phyloP scores from a whole-genome alignment of 2,113 vertebrate genomes.

The Grammomys surdaster region DNA sequence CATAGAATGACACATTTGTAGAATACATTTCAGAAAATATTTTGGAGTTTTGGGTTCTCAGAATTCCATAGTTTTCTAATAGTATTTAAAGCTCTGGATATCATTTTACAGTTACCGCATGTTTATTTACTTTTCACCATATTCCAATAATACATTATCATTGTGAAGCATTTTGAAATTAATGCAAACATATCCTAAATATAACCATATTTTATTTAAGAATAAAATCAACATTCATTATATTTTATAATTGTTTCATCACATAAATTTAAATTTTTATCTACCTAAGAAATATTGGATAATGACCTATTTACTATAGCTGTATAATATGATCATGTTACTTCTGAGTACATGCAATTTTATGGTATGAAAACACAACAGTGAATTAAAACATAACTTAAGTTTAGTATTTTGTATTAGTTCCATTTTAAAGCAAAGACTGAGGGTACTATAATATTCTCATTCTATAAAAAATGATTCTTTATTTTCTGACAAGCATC shows the following conservation, averaged over 20 bases:
- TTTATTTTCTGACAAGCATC: background rate
- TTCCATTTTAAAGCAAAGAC: background rate
- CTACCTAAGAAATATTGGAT: background rate
- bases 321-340: background rate
- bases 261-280: background rate
- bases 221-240: background rate
- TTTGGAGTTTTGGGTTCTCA: constrained; percentile 1
- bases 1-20: background rate
- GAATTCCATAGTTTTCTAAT: constrained; percentile 15
- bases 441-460: background rate
- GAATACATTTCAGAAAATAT: constrained; percentile 49
- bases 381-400: background rate
- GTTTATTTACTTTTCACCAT: background rate
- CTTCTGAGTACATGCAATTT: background rate
- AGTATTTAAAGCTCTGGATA: constrained; percentile 40
- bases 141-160: background rate
- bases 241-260: background rate
- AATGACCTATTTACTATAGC: background rate
- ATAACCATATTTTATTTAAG: background rate
- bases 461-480: background rate
- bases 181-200: background rate
- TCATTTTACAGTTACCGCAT: background rate
- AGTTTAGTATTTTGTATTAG: background rate
- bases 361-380: background rate
- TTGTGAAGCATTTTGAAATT: background rate